These are phyloP conservation scores for Crocallis elinguaria DNA, from an alignment of 2,888 invertebrate species.

Conservation along the genomic window DNA sequence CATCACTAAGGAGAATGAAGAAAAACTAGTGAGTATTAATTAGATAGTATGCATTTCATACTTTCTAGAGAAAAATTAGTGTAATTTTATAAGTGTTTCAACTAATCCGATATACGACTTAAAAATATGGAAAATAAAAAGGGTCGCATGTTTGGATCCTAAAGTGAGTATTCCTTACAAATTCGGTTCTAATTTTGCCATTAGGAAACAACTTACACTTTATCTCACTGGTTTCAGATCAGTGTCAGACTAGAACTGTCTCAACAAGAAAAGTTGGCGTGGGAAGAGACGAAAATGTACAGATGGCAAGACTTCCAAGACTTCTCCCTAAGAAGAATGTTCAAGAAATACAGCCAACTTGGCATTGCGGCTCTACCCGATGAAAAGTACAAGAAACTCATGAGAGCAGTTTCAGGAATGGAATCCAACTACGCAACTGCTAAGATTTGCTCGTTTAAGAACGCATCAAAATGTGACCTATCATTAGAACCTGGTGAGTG, in stretches of 20 bases:
- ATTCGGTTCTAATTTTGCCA: too few relatives aligned
- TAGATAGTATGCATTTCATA: too few relatives aligned
- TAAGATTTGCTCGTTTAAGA: conserved; percentile 89
- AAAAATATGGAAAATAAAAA: too few relatives aligned
- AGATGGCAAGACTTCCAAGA: conserved; percentile 90
- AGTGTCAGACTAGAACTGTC: conserved; percentile 71
- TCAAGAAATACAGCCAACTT: conserved; percentile 88
- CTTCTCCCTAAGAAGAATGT: conserved; percentile 88
- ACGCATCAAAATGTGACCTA: conserved; percentile 87
- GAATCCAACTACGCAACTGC: conserved; percentile 90
- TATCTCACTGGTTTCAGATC: conserved; percentile 55
- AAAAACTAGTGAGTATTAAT: conserved; percentile 64
- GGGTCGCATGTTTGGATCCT: too few relatives aligned
- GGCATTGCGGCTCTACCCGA: conserved; percentile 90
- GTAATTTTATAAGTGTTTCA: too few relatives aligned
- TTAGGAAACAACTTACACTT: background rate
- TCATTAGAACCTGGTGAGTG: conserved; percentile 88
- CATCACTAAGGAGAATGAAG: conserved; percentile 88
- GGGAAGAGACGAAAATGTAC: conserved; percentile 88
- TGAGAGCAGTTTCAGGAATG: conserved; percentile 89
- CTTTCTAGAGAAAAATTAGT: too few relatives aligned
- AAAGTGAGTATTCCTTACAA: too few relatives aligned
- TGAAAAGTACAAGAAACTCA: conserved; percentile 86
- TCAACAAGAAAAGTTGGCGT: conserved; percentile 86
- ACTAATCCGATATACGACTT: too few relatives aligned